These are phyloP conservation scores for Paradoxurus hermaphroditus DNA, from an alignment of 2,113 vertebrate genomes.

Conservation along the genomic window DNA sequence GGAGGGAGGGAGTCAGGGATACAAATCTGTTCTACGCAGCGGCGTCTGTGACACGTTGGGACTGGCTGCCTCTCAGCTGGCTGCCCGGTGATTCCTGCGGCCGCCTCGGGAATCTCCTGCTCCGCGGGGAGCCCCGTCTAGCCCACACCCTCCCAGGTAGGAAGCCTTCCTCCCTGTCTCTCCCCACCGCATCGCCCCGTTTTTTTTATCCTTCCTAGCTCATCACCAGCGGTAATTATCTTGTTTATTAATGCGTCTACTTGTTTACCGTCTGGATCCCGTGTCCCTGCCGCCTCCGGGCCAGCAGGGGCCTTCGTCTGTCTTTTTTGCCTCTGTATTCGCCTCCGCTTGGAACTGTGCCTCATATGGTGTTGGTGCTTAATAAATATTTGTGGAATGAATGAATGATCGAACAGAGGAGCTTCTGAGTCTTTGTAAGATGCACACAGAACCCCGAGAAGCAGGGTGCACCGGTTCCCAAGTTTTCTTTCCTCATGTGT, in stretches of 20 bases:
- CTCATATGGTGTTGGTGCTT: background rate
- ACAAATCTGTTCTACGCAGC: fast-evolving
- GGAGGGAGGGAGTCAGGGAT: background rate
- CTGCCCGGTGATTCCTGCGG: too few relatives aligned
- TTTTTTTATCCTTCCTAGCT: too few relatives aligned
- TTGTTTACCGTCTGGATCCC: background rate
- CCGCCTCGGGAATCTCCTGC: background rate
- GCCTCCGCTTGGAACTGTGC: fast-evolving
- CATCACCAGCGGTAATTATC: background rate
- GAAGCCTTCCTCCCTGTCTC: background rate
- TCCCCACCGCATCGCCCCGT: fast-evolving
- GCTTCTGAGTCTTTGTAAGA: background rate
- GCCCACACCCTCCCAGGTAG: fast-evolving
- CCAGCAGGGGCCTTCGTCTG: background rate
- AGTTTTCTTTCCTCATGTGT: background rate
- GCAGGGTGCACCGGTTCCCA: background rate
- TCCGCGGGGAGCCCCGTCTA: background rate
- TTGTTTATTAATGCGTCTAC: background rate
- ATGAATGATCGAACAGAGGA: background rate
- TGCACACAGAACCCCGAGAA: background rate
- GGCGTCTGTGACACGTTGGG: fast-evolving
- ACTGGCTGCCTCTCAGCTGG: background rate
- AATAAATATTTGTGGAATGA: background rate
- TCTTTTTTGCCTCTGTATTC: background rate
- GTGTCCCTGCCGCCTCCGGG: background rate